Conservation (phyloP, 2,888 invertebrate genomes). For the Lycia hirtaria region DNA sequence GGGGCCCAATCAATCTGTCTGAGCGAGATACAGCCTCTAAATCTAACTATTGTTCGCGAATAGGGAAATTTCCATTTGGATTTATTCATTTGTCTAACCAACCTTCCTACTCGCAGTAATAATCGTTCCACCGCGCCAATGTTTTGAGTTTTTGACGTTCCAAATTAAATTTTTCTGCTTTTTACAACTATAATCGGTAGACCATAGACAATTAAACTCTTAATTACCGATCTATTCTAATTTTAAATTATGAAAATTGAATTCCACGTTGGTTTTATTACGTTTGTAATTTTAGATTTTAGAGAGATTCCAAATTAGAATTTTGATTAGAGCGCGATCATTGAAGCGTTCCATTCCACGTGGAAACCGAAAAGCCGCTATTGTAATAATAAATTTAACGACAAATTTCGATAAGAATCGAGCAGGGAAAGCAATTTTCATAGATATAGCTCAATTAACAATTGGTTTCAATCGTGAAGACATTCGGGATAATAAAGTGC, state of each 20-base stretch:
- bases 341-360: constrained; percentile 63
- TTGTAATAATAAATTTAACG: constrained; percentile 79
- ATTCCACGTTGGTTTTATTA: constrained; percentile 28
- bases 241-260: constrained; percentile 42
- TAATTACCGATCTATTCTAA: constrained; percentile 40
- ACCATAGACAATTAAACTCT: constrained; percentile 33
- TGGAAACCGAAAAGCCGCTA: constrained; percentile 65
- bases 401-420: constrained; percentile 83
- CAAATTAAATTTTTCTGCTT: constrained; percentile 34
- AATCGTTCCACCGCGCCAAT: constrained; percentile 57
- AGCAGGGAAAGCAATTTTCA: constrained; percentile 81
- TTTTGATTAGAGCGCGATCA: constrained; percentile 56
- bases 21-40: constrained; percentile 83
- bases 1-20: constrained; percentile 84
- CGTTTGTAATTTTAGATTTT: constrained; percentile 29
- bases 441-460: constrained; percentile 86
- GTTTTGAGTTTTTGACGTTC: constrained; percentile 41
- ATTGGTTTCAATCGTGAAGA: constrained; percentile 85
- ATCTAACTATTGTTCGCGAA: constrained; percentile 84
- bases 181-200: constrained; percentile 26
- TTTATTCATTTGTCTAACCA: constrained; percentile 85
- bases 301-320: constrained; percentile 50
- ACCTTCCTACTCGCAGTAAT: constrained; percentile 65
- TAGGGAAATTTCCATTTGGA: constrained; percentile 84
- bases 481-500: constrained; percentile 82